Percentiles rank a stretch among this genome's conserved stretches.
These are phyloP conservation scores for Standfussiana lucernea DNA, from an alignment of 2,888 invertebrate species.

Conservation along the genomic window DNA sequence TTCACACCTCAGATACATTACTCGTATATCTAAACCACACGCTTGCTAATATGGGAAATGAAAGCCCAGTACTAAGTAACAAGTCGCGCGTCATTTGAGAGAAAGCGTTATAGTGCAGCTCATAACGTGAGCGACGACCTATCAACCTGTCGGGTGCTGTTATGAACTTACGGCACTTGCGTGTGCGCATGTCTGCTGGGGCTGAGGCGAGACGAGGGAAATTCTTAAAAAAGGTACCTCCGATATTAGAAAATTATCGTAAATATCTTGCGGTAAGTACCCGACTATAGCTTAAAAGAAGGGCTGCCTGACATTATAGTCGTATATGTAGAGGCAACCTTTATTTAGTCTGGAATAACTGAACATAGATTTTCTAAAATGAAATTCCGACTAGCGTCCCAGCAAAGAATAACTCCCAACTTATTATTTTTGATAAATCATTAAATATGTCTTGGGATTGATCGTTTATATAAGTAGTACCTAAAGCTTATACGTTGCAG, in stretches of 20 bases:
- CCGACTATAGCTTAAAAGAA: neutral
- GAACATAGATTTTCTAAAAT: neutral
- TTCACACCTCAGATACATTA: neutral
- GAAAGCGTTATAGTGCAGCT: conserved; percentile 46
- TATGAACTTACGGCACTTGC: conserved; percentile 59
- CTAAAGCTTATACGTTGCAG: neutral
- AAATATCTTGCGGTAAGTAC: neutral
- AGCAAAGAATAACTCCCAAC: neutral
- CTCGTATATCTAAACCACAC: neutral
- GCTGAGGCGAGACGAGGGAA: conserved; percentile 27
- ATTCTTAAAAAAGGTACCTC: neutral
- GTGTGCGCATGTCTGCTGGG: conserved; percentile 30
- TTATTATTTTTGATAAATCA: neutral
- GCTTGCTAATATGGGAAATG: conserved; percentile 40
- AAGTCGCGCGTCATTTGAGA: conserved; percentile 27
- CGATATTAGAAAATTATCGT: neutral
- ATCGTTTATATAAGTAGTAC: neutral
- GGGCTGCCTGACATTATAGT: neutral
- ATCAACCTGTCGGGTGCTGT: conserved; percentile 57
- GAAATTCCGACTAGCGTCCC: neutral
- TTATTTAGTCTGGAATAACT: neutral
- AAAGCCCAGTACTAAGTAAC: conserved; percentile 47
- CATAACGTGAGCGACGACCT: conserved; percentile 35
- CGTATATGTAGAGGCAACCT: neutral
- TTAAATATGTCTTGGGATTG: neutral